Conservation (phyloP, 2,888 invertebrate species). For the Toxonevra muliebris region DNA sequence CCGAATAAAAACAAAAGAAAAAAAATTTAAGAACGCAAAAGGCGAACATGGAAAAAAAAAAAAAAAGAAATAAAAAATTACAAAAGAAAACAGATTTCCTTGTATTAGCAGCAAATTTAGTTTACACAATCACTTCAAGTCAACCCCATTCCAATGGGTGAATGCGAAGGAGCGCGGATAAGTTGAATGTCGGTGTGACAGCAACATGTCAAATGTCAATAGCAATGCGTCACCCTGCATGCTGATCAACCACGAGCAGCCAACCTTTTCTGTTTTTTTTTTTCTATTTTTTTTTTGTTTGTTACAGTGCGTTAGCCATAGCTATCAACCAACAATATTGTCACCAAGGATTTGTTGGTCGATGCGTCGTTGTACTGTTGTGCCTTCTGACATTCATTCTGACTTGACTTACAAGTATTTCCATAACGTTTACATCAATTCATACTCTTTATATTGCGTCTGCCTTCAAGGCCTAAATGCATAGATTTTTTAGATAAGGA, state of each 20-base stretch:
- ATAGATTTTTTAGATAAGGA: too few species aligned
- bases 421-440: too few species aligned
- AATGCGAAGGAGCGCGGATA: not conserved
- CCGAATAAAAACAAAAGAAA: conserved; percentile 41
- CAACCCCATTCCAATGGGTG: not conserved
- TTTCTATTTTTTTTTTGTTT: too few species aligned
- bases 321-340: too few species aligned
- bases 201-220: conserved; percentile 55
- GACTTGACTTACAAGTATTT: too few species aligned
- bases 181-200: conserved; percentile 31
- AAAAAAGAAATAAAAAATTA: not conserved
- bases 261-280: too few species aligned
- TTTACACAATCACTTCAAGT: conserved; percentile 4
- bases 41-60: conserved; percentile 13
- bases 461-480: too few species aligned
- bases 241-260: conserved; percentile 46
- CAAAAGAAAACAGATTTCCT: conserved; percentile 16
- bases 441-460: too few species aligned
- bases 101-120: conserved; percentile 18
- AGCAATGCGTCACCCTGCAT: conserved; percentile 48
- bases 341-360: too few species aligned
- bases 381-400: too few species aligned
- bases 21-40: conserved; percentile 34
- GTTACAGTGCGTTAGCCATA: too few species aligned
- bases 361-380: too few species aligned